Evolutionary conservation across 2,113 vertebrate species (phyloP).

Genomic region (Glaucidium brasilianum): DNA sequence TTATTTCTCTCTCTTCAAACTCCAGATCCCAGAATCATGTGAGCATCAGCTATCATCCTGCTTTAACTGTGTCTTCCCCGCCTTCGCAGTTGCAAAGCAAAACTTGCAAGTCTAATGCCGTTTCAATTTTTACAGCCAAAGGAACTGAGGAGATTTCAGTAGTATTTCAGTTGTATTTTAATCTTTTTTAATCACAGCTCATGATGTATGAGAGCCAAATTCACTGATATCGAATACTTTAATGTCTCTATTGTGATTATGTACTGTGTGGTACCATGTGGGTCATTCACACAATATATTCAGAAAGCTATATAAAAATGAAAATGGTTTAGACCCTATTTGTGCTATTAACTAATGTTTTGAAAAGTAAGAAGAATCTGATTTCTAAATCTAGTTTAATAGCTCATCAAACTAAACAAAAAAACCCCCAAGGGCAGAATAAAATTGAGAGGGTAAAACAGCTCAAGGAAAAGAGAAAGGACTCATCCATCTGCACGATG

Average conservation of each 20-base stretch:
- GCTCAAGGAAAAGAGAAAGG: not conserved
- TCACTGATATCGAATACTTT: not conserved
- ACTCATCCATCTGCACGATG: not conserved
- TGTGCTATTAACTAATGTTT: not conserved
- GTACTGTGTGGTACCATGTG: not conserved
- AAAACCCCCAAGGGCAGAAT: not conserved
- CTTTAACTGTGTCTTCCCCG: not conserved
- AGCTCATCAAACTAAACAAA: not conserved
- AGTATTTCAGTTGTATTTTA: not conserved
- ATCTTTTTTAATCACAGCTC: not conserved
- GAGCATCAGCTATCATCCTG: not conserved
- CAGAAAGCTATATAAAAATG: not conserved
- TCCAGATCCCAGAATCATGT: not conserved
- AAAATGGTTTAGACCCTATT: not conserved
- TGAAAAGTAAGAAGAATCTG: not conserved
- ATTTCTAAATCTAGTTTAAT: not conserved
- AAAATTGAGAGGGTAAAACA: not conserved
- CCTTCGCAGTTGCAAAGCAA: not conserved
- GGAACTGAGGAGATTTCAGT: not conserved
- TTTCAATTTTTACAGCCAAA: not conserved
- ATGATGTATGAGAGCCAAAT: not conserved
- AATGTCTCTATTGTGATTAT: not conserved
- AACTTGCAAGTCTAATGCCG: not conserved
- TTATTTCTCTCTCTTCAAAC: not conserved
- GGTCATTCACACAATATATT: not conserved